phyloP scores from a whole-genome alignment of 2,888 invertebrate genomes.

The Pammene fasciana region DNA sequence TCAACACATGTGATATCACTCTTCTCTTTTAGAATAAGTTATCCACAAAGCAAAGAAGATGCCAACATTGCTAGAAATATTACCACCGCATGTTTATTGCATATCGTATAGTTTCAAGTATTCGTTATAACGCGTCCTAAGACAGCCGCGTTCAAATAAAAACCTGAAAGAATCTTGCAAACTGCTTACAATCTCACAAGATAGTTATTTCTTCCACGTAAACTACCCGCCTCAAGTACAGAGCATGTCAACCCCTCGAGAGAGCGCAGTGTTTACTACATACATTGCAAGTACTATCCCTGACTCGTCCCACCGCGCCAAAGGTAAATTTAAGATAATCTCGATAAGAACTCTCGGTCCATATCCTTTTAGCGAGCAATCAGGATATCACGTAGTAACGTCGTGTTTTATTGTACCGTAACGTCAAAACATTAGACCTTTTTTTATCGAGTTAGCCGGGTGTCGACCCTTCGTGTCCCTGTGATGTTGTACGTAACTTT shows the following conservation, averaged over 20 bases:
- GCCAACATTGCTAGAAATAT: neutral
- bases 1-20: neutral
- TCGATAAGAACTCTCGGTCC: constrained; percentile 35
- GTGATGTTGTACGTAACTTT: constrained; percentile 54
- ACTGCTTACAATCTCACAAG: constrained; percentile 13
- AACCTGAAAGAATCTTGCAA: constrained; percentile 24
- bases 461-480: constrained; percentile 52
- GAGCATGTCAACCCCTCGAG: constrained; percentile 29
- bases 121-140: constrained; percentile 12
- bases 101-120: neutral
- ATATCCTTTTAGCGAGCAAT: constrained; percentile 42
- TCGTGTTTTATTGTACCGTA: constrained; percentile 55
- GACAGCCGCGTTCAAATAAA: neutral
- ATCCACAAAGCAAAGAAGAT: neutral
- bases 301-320: constrained; percentile 4
- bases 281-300: constrained; percentile 9
- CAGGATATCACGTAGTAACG: constrained; percentile 46
- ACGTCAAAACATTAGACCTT: constrained; percentile 62
- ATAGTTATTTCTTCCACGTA: constrained; percentile 26
- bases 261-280: constrained; percentile 27
- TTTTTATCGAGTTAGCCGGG: constrained; percentile 67
- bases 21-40: neutral
- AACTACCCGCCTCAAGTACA: constrained; percentile 20
- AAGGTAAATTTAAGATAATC: constrained; percentile 36
- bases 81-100: neutral